Evolutionary conservation across 2,888 invertebrate species (phyloP).

Genomic region (Thelaira solivaga): DNA sequence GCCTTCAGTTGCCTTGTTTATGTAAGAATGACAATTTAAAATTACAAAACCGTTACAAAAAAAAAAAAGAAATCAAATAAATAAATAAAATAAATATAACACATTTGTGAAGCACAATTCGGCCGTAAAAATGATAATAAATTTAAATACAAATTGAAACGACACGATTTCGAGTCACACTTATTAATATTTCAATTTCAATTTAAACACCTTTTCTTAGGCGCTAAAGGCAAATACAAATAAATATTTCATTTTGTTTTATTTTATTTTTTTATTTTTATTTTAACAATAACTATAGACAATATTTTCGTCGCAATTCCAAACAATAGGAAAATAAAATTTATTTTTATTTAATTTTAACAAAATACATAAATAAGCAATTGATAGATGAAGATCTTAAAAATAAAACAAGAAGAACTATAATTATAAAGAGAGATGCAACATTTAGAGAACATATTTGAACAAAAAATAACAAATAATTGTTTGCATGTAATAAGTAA

Average conservation of each 20-base stretch:
- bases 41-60: background rate
- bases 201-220: conserved; percentile 48
- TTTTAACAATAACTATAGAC: background rate
- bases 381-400: background rate
- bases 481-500: conserved; percentile 51
- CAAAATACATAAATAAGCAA: conserved; percentile 22
- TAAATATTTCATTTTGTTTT: no score
- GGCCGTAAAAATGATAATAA: background rate
- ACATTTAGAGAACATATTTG: conserved; percentile 17
- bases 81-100: background rate
- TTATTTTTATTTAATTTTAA: conserved; percentile 4
- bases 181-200: conserved; percentile 47
- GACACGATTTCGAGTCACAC: conserved; percentile 53
- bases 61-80: background rate
- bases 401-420: background rate
- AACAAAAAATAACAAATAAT: conserved; percentile 32
- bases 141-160: conserved; percentile 37
- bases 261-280: no score
- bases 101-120: background rate
- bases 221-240: conserved; percentile 45
- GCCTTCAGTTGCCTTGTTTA: background rate
- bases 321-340: conserved; percentile 18
- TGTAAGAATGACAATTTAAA: background rate
- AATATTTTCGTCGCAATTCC: conserved; percentile 21
- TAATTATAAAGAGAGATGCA: conserved; percentile 15